phyloP scores from a whole-genome alignment of 2,888 invertebrate species.

The Trichopoda pennipes region DNA sequence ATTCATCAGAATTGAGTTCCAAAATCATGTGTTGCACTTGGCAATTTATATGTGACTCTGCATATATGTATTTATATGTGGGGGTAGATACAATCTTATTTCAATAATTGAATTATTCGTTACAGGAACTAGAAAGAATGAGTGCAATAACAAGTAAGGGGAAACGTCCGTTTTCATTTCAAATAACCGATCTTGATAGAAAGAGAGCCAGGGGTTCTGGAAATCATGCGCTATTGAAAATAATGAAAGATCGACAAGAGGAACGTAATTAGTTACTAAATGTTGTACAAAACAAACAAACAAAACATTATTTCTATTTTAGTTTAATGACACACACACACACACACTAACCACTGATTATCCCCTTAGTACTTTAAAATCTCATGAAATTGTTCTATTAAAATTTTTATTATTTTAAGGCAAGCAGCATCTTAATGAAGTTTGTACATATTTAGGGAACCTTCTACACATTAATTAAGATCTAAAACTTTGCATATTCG shows the following conservation, averaged over 20 bases:
- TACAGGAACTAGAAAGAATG: slow-evolving; percentile 76
- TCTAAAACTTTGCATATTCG: slow-evolving; percentile 40
- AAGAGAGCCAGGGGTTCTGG: slow-evolving; percentile 68
- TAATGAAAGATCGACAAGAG: slow-evolving; percentile 74
- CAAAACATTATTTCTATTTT: slow-evolving; percentile 47
- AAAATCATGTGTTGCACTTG: too few relatives aligned
- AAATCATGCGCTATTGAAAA: slow-evolving; percentile 70
- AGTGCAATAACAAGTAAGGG: slow-evolving; percentile 77
- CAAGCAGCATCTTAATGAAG: slow-evolving; percentile 43
- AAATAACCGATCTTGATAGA: slow-evolving; percentile 55
- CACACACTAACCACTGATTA: too few relatives aligned
- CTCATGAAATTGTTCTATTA: slow-evolving; percentile 35
- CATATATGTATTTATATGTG: too few relatives aligned
- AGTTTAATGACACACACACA: slow-evolving; percentile 52
- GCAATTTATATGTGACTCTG: too few relatives aligned
- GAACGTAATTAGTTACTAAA: slow-evolving; percentile 69
- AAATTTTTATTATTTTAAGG: slow-evolving; percentile 21
- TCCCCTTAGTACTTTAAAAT: slow-evolving; percentile 48
- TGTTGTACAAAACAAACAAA: not conserved
- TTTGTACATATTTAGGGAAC: slow-evolving; percentile 61
- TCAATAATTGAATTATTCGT: not conserved
- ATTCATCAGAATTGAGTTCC: too few relatives aligned
- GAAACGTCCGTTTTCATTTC: slow-evolving; percentile 75
- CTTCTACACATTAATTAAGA: slow-evolving; percentile 33
- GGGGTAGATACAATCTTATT: not conserved